Evolutionary conservation across 2,797 vertebrate species (phyloP).

Genomic region (Phataginus tetradactyla): DNA sequence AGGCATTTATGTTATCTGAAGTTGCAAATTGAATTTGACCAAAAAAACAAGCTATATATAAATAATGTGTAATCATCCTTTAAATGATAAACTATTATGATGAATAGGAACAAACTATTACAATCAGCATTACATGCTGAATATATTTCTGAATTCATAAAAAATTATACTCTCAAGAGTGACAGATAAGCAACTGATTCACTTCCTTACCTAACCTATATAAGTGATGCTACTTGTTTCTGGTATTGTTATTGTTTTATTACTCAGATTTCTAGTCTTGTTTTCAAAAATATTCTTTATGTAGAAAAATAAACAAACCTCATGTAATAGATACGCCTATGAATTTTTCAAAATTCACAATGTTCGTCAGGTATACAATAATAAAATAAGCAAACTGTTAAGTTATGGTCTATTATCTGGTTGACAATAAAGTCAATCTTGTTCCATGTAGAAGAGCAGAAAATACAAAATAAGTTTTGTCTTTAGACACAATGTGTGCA

Average conservation of each 20-base stretch:
- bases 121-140: neutral
- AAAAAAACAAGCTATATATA: neutral
- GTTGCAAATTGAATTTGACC: neutral
- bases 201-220: constrained; percentile 19
- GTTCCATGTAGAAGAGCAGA: neutral
- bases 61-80: neutral
- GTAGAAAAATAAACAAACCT: neutral
- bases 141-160: constrained; percentile 47
- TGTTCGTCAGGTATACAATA: neutral
- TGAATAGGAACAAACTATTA: neutral
- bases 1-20: neutral
- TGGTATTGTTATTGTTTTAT: neutral
- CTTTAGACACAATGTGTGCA: neutral
- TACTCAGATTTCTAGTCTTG: neutral
- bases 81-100: neutral
- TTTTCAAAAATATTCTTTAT: constrained; percentile 7
- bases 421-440: neutral
- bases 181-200: neutral
- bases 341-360: constrained; percentile 19
- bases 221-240: neutral
- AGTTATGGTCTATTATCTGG: neutral
- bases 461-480: neutral
- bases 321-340: neutral
- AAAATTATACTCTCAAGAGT: neutral
- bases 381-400: constrained; percentile 2